Evolutionary conservation across 2,888 invertebrate genomes (phyloP).

Genomic region (Chironomus tentans): DNA sequence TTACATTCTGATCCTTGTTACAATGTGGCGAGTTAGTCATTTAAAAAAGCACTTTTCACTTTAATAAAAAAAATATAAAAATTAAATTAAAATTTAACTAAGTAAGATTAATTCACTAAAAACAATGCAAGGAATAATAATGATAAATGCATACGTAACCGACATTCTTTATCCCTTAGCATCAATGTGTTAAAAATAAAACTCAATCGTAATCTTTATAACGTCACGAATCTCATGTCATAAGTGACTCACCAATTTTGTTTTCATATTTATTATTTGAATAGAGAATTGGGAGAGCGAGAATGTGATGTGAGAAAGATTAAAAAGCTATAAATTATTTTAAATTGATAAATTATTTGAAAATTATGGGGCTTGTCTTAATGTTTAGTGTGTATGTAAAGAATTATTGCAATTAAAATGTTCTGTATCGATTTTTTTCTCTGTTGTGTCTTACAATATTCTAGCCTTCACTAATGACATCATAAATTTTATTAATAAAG

Average conservation of each 20-base stretch:
- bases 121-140: no score
- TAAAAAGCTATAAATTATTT: background rate
- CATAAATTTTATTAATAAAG: no score
- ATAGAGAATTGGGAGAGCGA: background rate
- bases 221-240: conserved; percentile 14
- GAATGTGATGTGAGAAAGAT: no score
- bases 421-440: no score
- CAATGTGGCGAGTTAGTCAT: background rate
- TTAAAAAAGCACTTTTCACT: background rate
- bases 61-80: no score
- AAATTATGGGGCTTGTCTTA: no score
- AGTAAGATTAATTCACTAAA: no score
- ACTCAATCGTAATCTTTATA: background rate
- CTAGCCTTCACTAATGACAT: no score
- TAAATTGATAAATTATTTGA: conserved; percentile 15
- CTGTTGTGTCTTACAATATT: no score
- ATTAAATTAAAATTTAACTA: no score
- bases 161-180: conserved; percentile 9
- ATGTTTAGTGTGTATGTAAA: no score
- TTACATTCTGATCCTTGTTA: background rate
- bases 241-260: background rate
- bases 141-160: background rate
- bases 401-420: no score
- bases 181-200: conserved; percentile 1
- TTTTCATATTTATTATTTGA: background rate